phyloP scores from a whole-genome alignment of 2,113 vertebrate genomes.

The Tetrao urogallus region DNA sequence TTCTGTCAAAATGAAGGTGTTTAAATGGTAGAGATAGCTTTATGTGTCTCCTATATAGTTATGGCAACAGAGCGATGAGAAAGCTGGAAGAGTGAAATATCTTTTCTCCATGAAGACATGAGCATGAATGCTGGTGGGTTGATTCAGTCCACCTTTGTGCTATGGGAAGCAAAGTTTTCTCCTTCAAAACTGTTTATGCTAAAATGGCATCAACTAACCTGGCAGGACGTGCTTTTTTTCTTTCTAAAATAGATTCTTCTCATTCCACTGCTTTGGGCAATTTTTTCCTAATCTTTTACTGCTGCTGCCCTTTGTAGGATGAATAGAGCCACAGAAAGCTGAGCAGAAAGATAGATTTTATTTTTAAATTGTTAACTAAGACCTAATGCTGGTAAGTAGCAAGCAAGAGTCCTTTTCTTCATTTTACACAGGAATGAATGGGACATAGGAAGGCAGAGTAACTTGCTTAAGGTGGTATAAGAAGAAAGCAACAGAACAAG shows the following conservation, averaged over 20 bases:
- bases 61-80: not conserved
- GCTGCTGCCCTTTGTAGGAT: not conserved
- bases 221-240: not conserved
- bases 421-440: not conserved
- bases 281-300: not conserved
- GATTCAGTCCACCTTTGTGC: not conserved
- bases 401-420: not conserved
- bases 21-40: slow-evolving; percentile 44
- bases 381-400: not conserved
- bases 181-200: not conserved
- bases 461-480: not conserved
- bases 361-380: not conserved
- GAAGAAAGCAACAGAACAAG: not conserved
- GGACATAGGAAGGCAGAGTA: not conserved
- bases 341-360: not conserved
- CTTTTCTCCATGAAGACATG: not conserved
- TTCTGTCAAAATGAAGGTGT: slow-evolving; percentile 49
- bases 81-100: slow-evolving; percentile 6
- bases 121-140: not conserved
- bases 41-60: slow-evolving; percentile 29
- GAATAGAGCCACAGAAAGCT: not conserved
- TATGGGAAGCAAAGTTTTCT: not conserved
- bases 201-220: not conserved
- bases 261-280: not conserved
- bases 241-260: not conserved